Evolutionary conservation across 53 echinoderm and acorn worm species (phyloP).

Genomic region (Astropecten irregularis): DNA sequence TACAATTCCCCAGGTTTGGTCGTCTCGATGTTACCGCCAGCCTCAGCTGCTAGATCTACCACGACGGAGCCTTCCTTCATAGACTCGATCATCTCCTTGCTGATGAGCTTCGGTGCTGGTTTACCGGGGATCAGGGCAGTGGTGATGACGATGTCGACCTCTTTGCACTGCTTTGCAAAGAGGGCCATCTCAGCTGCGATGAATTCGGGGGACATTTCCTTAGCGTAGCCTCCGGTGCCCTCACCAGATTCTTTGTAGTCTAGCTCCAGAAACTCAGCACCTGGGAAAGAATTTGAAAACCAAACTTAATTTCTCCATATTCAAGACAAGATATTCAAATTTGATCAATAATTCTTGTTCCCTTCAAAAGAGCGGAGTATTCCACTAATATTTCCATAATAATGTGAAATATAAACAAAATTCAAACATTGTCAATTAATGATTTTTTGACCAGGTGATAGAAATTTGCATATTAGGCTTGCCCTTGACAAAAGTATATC

Average conservation of each 20-base stretch:
- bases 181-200: slow-evolving; percentile 97
- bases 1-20: slow-evolving; percentile 90
- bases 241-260: slow-evolving; percentile 92
- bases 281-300: neutral
- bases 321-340: too few relatives aligned
- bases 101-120: slow-evolving; percentile 92
- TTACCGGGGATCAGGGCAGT: slow-evolving; percentile 98
- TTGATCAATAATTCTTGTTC: too few relatives aligned
- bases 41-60: slow-evolving; percentile 95
- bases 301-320: neutral
- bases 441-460: too few relatives aligned
- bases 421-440: too few relatives aligned
- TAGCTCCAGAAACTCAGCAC: slow-evolving; percentile 97
- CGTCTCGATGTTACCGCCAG: slow-evolving; percentile 98
- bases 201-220: slow-evolving; percentile 99
- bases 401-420: too few relatives aligned
- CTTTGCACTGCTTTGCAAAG: slow-evolving; percentile 95
- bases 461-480: too few relatives aligned
- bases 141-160: slow-evolving; percentile 89
- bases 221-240: slow-evolving; percentile 95
- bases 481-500: too few relatives aligned
- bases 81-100: slow-evolving; percentile 93
- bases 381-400: too few relatives aligned
- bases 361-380: too few relatives aligned
- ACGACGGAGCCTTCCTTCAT: slow-evolving; percentile 99